A percentile compares a stretch with the other conserved stretches of the same genome.
Evolutionary conservation across 2,888 invertebrate genomes (phyloP).

Genomic region (Leptopilina myrica): DNA sequence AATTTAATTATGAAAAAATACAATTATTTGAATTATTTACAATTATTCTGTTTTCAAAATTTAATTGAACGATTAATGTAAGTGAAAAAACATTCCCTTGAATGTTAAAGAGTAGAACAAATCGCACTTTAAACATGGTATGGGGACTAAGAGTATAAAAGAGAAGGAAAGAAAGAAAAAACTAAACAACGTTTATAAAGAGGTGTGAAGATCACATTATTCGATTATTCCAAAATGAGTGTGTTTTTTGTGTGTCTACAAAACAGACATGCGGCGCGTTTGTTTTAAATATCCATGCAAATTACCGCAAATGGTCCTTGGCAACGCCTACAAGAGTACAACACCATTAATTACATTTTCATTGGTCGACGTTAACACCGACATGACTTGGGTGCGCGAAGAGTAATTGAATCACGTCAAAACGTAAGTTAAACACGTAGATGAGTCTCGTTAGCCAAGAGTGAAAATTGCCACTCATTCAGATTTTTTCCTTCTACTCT

Average conservation of each 20-base stretch:
- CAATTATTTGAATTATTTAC: no score
- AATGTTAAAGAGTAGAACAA: no score
- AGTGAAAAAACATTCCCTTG: no score
- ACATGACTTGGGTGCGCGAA: slow-evolving; percentile 41
- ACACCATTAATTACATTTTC: slow-evolving; percentile 61
- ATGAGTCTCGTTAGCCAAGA: slow-evolving; percentile 29
- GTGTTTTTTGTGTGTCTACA: background rate
- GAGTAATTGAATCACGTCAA: slow-evolving; percentile 30
- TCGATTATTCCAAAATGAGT: slow-evolving; percentile 10
- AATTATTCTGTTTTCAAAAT: no score
- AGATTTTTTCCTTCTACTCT: background rate
- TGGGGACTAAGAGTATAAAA: no score
- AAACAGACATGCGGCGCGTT: slow-evolving; percentile 43
- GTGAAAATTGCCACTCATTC: slow-evolving; percentile 21
- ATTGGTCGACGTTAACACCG: slow-evolving; percentile 54
- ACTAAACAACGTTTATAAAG: background rate
- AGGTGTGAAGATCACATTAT: slow-evolving; percentile 28
- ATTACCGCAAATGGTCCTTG: slow-evolving; percentile 56
- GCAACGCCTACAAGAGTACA: slow-evolving; percentile 47
- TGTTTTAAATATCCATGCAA: slow-evolving; percentile 63
- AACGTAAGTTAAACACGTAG: slow-evolving; percentile 23
- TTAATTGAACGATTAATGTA: no score
- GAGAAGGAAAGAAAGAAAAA: no score
- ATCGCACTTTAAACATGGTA: no score
- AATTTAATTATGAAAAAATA: no score